Percentiles rank a stretch among this genome's conserved stretches.
Evolutionary conservation across 2,113 vertebrate genomes (phyloP).

Genomic region (Sphaerodactylus townsendi): DNA sequence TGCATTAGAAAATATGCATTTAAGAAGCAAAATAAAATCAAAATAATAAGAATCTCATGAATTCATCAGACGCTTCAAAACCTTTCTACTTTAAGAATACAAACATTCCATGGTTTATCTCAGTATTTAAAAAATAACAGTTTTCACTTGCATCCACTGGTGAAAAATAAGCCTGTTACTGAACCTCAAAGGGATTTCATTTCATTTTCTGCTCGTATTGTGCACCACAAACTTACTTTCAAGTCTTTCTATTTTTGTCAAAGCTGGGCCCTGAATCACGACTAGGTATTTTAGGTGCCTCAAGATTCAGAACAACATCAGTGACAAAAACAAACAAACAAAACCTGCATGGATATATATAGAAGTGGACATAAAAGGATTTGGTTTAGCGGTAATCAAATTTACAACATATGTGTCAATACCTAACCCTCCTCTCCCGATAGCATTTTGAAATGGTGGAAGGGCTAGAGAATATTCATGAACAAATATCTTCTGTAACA

Average conservation of each 20-base stretch:
- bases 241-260: neutral
- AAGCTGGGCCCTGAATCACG: neutral
- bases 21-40: slow-evolving; percentile 1
- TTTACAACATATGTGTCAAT: neutral
- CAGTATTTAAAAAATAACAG: slow-evolving; percentile 1
- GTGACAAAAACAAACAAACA: slow-evolving; percentile 8
- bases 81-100: neutral
- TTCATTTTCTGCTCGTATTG: slow-evolving; percentile 14
- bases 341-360: neutral
- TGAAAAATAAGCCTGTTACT: slow-evolving; percentile 1
- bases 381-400: neutral
- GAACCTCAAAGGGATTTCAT: neutral
- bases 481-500: neutral
- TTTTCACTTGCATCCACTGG: neutral
- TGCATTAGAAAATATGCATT: neutral
- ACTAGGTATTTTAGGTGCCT: slow-evolving; percentile 15
- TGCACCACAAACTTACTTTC: neutral
- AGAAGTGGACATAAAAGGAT: neutral
- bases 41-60: neutral
- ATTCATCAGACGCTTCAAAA: neutral
- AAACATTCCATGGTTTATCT: neutral
- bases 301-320: neutral
- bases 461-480: neutral
- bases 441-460: neutral
- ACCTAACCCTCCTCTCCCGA: neutral